Base-by-base conservation (phyloP, 1,140 invertebrate species). In the Saccostrea glomerata region DNA sequence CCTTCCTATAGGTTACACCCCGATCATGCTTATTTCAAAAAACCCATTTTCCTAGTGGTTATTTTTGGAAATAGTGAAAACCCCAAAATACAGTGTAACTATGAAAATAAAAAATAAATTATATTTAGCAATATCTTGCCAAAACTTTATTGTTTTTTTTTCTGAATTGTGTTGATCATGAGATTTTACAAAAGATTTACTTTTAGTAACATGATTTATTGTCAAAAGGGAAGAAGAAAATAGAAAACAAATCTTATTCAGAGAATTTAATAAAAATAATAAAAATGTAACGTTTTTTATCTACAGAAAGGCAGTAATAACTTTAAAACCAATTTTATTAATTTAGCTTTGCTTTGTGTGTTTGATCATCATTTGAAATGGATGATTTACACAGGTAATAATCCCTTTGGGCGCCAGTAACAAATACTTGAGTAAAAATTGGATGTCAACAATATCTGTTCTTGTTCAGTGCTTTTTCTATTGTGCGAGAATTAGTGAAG, bases 371-470 rank as follows among this genome's bases (percentile, higher is more conserved):
- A 36, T 15, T 12, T 2, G 70, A 77, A 23, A 77, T 30, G 25
- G 23, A 30, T 15, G 70, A 77, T 77, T 77, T 77, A 77, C 25
- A 30, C 70, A 77, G 70, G 70, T 30, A 77, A 77, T 77, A 77
- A 77, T 77, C 70, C 47, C 70, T 77, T 15, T 25, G 70, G 70
- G 70, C 70, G 70, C 23, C 70, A 77, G 70, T 77, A 11, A 36
- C 70, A 77, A 77, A 77, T 77, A 77, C 70, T 77, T 30, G 13
- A 30, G 70, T 77, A 36, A 25, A 77, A 66, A 77, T 73, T 25
- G 25, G 66, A 73, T 73, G 70, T 77, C 66, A 73, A 73, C 66
- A 73, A 73, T 25, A 77, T 36, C 25, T 77, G 25, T 77, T 77
- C 70, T 77, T 30, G 70, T 77, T 77, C 70, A 77, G 25, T 36